Percentiles rank a stretch among this genome's conserved stretches.
phyloP scores from a whole-genome alignment of 2,888 invertebrate genomes.

The Prenolepis imparis region DNA sequence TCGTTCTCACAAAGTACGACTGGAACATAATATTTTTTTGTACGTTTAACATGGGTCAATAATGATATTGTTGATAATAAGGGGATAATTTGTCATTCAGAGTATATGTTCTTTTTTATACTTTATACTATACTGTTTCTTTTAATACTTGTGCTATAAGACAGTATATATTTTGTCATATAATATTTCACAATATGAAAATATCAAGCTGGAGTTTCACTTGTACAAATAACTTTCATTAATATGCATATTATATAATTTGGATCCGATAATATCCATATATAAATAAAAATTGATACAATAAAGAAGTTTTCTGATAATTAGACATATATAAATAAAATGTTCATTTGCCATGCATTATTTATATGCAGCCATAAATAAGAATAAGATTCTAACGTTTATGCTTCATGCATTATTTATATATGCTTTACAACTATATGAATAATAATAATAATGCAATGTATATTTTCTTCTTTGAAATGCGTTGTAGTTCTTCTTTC shows the following conservation, averaged over 20 bases:
- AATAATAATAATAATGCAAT: not conserved
- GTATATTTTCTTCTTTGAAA: slow-evolving; percentile 1
- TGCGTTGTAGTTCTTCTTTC: not conserved
- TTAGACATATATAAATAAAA: not conserved
- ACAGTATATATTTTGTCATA: not conserved
- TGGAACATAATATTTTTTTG: slow-evolving; percentile 22
- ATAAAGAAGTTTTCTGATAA: not conserved
- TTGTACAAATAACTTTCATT: not conserved
- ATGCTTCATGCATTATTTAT: not conserved
- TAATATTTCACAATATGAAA: not conserved
- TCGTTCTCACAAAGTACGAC: not conserved
- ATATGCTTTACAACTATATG: not conserved
- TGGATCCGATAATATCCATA: not conserved
- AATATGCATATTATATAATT: not conserved
- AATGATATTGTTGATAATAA: slow-evolving; percentile 1
- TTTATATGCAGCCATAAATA: not conserved
- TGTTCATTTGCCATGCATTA: not conserved
- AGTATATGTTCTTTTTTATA: not conserved
- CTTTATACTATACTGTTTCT: not conserved
- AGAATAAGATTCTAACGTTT: not conserved
- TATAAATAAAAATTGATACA: not conserved
- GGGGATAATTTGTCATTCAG: not conserved
- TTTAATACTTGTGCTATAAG: not conserved
- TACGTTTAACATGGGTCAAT: not conserved
- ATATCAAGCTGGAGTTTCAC: not conserved